Evolutionary conservation across 1,140 invertebrate genomes (phyloP).

Genomic region (Aphaenogaster ashmeadi): DNA sequence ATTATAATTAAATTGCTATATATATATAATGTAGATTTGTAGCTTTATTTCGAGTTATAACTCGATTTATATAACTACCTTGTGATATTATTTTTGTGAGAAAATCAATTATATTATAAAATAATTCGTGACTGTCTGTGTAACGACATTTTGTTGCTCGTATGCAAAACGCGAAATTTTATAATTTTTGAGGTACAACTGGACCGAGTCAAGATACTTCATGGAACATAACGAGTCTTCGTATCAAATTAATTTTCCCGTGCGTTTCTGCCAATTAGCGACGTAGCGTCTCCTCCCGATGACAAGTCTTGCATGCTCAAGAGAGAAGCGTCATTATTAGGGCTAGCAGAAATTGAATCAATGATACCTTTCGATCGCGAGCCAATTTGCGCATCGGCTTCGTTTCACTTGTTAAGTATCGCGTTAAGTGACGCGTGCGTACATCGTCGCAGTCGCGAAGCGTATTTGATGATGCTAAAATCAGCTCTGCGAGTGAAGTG

Average conservation of each 20-base stretch:
- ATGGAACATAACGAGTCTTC: neutral
- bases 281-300: neutral
- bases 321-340: constrained; percentile 28
- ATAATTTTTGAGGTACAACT: constrained; percentile 11
- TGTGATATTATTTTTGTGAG: too few species aligned
- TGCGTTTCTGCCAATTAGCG: constrained; percentile 45
- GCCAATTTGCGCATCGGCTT: constrained; percentile 49
- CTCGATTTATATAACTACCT: too few species aligned
- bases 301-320: constrained; percentile 1
- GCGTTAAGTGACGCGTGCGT: neutral
- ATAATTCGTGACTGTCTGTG: neutral
- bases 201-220: constrained; percentile 2
- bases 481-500: constrained; percentile 20
- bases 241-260: constrained; percentile 27
- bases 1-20: too few species aligned
- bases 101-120: neutral
- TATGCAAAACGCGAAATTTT: neutral
- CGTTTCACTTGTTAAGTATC: constrained; percentile 23
- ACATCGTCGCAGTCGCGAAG: neutral
- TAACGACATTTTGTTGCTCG: neutral
- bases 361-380: constrained; percentile 32
- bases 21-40: too few species aligned
- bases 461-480: constrained; percentile 22
- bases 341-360: constrained; percentile 19
- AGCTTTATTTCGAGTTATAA: too few species aligned